These are phyloP conservation scores for Perca fluviatilis DNA, from an alignment of 2,113 vertebrate species.

Conservation along the genomic window DNA sequence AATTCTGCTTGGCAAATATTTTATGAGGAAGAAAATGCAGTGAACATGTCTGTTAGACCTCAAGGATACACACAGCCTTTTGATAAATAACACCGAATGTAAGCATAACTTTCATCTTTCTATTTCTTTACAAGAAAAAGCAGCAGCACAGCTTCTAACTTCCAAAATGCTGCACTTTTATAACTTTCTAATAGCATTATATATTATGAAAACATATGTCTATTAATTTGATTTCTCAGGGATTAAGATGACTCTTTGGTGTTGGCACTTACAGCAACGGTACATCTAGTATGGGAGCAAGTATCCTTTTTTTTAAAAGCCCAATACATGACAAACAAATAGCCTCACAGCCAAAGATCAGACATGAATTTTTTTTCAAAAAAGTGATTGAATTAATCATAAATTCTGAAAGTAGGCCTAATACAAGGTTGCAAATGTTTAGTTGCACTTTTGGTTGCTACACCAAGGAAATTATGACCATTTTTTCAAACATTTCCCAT, in stretches of 20 bases:
- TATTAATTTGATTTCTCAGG: slow-evolving; percentile 5
- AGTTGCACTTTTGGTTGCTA: background rate
- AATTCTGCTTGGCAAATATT: background rate
- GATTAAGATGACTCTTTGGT: background rate
- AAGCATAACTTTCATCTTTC: background rate
- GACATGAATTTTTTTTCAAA: background rate
- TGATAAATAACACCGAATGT: background rate
- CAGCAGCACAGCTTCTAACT: background rate
- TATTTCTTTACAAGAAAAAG: background rate
- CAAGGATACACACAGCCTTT: background rate
- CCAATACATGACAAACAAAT: background rate
- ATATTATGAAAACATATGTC: background rate
- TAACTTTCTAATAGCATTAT: background rate
- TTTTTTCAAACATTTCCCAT: slow-evolving; percentile 37
- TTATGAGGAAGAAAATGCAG: background rate
- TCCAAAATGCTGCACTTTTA: background rate
- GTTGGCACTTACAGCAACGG: background rate
- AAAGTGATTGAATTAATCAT: background rate
- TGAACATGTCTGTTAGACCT: background rate
- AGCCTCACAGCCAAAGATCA: background rate
- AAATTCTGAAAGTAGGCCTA: slow-evolving; percentile 37
- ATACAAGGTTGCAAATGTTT: slow-evolving; percentile 13
- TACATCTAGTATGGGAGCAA: background rate
- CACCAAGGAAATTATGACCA: slow-evolving; percentile 18
- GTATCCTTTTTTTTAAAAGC: background rate